phyloP scores from a whole-genome alignment of 1,140 invertebrate genomes.

The Zaprionus taronus region DNA sequence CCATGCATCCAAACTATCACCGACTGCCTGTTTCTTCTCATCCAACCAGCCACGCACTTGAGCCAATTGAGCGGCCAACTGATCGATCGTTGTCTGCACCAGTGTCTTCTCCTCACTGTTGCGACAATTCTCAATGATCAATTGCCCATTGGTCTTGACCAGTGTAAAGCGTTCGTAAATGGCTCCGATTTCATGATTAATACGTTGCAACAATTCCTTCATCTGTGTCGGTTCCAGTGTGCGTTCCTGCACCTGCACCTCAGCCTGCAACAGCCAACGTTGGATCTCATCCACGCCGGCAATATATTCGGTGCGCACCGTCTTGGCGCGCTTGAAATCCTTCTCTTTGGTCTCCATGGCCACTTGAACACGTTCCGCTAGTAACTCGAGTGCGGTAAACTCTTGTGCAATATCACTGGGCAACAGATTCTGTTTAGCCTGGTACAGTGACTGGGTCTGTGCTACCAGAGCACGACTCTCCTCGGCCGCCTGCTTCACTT shows the following conservation, averaged over 20 bases:
- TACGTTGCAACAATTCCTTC: conserved; percentile 90
- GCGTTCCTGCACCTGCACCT: conserved; percentile 92
- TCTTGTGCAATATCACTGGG: conserved; percentile 91
- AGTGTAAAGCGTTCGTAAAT: conserved; percentile 92
- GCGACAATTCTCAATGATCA: conserved; percentile 91
- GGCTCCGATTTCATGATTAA: conserved; percentile 90
- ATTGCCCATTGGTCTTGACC: conserved; percentile 90
- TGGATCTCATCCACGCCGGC: conserved; percentile 92
- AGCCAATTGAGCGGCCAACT: conserved; percentile 89
- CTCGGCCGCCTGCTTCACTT: conserved; percentile 86
- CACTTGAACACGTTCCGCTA: conserved; percentile 90
- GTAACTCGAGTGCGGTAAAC: conserved; percentile 90
- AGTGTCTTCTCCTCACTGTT: conserved; percentile 91
- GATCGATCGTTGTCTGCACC: conserved; percentile 90
- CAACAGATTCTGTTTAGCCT: conserved; percentile 88
- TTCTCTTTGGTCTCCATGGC: conserved; percentile 94
- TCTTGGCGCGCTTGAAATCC: conserved; percentile 93
- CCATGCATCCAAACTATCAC: conserved; percentile 94
- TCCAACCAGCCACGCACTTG: conserved; percentile 91
- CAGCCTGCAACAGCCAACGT: conserved; percentile 92
- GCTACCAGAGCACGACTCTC: conserved; percentile 87
- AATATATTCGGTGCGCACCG: conserved; percentile 91
- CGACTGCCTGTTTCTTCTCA: conserved; percentile 92
- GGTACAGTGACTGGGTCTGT: conserved; percentile 89
- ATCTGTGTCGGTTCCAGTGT: conserved; percentile 90